A percentile compares a stretch with the other conserved stretches of the same genome.
Evolutionary conservation across 2,888 invertebrate species (phyloP).

Genomic region (Polyommatus icarus): DNA sequence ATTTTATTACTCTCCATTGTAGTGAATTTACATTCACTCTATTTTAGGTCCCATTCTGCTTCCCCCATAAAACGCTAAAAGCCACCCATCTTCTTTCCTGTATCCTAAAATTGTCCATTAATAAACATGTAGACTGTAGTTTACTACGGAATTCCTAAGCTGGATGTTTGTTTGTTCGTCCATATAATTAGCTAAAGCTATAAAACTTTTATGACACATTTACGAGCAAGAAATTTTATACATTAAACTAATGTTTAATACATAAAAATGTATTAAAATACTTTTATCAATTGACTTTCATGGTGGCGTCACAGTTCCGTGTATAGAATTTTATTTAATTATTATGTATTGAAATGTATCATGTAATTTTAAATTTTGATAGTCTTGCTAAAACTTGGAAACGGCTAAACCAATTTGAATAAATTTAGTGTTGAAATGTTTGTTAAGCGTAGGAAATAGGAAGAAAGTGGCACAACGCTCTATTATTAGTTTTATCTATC

Average conservation of each 20-base stretch:
- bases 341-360: not conserved
- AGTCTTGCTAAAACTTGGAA: too few species aligned
- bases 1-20: not conserved
- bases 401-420: too few species aligned
- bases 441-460: too few species aligned
- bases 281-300: constrained; percentile 22
- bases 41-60: not conserved
- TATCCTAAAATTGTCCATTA: constrained; percentile 24
- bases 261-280: constrained; percentile 13
- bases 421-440: too few species aligned
- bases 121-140: constrained; percentile 8
- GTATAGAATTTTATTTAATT: not conserved
- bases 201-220: constrained; percentile 25
- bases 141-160: constrained; percentile 26
- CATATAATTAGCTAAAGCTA: constrained; percentile 25
- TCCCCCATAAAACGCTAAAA: constrained; percentile 15
- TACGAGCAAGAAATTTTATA: constrained; percentile 27
- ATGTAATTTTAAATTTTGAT: not conserved
- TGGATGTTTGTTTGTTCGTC: constrained; percentile 23
- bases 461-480: too few species aligned
- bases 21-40: not conserved
- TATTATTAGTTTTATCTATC: too few species aligned
- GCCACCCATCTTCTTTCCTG: constrained; percentile 31
- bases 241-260: constrained; percentile 24
- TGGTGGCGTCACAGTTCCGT: not conserved